Evolutionary conservation across 2,888 invertebrate species (phyloP), one percentile per base, ranked within the genome.

Genomic region (Orthosia gracilis): DNA sequence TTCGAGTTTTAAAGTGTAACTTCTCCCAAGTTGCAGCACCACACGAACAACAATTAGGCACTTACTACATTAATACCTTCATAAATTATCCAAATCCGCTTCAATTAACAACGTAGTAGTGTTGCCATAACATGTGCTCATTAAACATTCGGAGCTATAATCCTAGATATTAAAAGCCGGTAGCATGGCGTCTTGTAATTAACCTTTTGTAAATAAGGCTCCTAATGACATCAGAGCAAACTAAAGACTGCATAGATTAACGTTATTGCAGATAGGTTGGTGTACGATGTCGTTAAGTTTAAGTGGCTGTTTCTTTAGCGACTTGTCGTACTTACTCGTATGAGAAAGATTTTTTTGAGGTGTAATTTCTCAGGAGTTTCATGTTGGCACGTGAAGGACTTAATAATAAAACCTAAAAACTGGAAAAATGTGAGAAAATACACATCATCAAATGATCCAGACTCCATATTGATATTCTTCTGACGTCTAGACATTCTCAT

Each of bases 121-220:
- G 70, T 66, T 75, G 70, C 70, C 61, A 77, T 84, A 85, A 86
- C 80, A 79, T 76, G 83, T 66, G 68, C 83, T 85, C 87, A 83
- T 87, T 86, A 86, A 70, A 70, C 76, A 88, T 78, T 87, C 84
- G 86, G 85, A 84, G 83, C 82, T 80, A 71, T 78, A 83, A 82
- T 85, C 84, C 58, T 82, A 82, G 84, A 86, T 82, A 84, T 83
- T 86, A 85, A 89, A 86, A 82, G 86, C 84, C 83, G 80, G 85
- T 81, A 88, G 80, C 86, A 84, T 85, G 76, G 82, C 82, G 73
- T 85, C 71, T 65, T 76, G 85, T 90, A 91, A 90, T 91, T 90
- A 91, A 88, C 88, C 84, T 87, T 85, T 87, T 88, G 85, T 85
- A 83, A 88, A 87, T 88, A 86, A 85, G 87, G 84, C 79, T 69